Evolutionary conservation across 2,888 invertebrate species (phyloP).

Genomic region (Euclidia mi): DNA sequence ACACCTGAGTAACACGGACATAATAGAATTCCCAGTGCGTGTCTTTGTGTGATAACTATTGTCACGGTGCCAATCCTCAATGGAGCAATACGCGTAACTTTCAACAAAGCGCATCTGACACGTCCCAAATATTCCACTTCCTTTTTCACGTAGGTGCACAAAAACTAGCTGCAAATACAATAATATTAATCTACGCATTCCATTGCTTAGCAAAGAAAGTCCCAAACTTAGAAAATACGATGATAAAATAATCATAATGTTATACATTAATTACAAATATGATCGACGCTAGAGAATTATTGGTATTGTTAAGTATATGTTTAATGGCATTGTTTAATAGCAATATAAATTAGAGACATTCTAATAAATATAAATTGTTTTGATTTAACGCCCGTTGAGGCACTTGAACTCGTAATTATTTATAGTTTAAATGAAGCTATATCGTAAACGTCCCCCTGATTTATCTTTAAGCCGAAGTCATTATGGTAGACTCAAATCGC

Average conservation of each 20-base stretch:
- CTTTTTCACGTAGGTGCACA: conserved; percentile 15
- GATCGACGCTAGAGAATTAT: conserved; percentile 50
- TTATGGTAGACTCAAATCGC: conserved; percentile 56
- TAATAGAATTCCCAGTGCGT: conserved; percentile 40
- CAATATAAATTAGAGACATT: conserved; percentile 65
- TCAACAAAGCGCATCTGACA: conserved; percentile 22
- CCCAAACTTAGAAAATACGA: too few relatives aligned
- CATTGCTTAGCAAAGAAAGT: too few relatives aligned
- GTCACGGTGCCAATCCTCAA: conserved; percentile 30
- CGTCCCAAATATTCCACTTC: conserved; percentile 13
- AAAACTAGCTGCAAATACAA: too few relatives aligned
- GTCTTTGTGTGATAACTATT: conserved; percentile 28
- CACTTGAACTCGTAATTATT: conserved; percentile 75
- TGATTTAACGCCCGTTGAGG: conserved; percentile 70
- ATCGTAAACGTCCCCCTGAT: conserved; percentile 77
- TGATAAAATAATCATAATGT: not conserved
- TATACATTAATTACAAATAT: conserved; percentile 34
- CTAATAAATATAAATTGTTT: conserved; percentile 74
- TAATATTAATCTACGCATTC: too few relatives aligned
- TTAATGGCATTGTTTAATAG: conserved; percentile 61
- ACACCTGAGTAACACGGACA: conserved; percentile 46
- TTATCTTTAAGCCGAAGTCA: conserved; percentile 70
- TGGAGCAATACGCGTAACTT: conserved; percentile 28
- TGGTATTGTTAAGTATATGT: too few relatives aligned
- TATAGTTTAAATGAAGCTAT: conserved; percentile 81